Evolutionary conservation across 2,797 vertebrate genomes (phyloP).

Genomic region (Sebastes flavidus): DNA sequence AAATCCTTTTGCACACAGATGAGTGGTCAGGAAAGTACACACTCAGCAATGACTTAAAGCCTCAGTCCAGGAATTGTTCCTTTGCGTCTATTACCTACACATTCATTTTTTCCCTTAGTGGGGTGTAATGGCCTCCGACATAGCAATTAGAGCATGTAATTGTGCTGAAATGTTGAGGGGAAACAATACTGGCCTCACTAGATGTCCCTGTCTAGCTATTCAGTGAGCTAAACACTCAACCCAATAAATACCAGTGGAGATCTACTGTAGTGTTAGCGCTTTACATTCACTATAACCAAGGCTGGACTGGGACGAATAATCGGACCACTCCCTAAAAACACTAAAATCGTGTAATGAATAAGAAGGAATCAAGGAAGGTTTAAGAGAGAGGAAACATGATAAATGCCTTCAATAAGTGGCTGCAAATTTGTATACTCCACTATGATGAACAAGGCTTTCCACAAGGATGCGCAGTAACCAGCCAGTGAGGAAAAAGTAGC

Average conservation of each 20-base stretch:
- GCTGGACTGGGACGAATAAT: too few relatives aligned
- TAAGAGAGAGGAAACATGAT: too few relatives aligned
- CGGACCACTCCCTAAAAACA: too few relatives aligned
- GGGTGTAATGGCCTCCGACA: not conserved
- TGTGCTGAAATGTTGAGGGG: not conserved
- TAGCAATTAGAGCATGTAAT: not conserved
- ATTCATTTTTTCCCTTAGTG: not conserved
- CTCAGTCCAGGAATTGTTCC: slow-evolving; percentile 1
- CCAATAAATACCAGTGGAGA: not conserved
- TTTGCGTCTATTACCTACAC: slow-evolving; percentile 6
- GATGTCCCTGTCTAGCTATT: not conserved
- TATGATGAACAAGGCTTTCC: too few relatives aligned
- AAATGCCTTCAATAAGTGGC: too few relatives aligned
- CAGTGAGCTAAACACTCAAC: not conserved
- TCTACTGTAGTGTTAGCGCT: not conserved
- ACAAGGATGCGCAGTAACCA: too few relatives aligned
- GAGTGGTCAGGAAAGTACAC: slow-evolving; percentile 43
- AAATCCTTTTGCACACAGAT: slow-evolving; percentile 53
- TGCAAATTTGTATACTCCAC: too few relatives aligned
- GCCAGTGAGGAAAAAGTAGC: too few relatives aligned
- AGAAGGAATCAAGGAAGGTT: too few relatives aligned
- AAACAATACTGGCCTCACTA: not conserved
- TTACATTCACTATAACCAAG: not conserved
- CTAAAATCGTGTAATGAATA: too few relatives aligned
- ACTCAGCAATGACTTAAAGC: slow-evolving; percentile 54